Evolutionary conservation across 2,113 vertebrate species (phyloP), one percentile per base, ranked within the genome.

Genomic region (Todiramphus saurophagus): DNA sequence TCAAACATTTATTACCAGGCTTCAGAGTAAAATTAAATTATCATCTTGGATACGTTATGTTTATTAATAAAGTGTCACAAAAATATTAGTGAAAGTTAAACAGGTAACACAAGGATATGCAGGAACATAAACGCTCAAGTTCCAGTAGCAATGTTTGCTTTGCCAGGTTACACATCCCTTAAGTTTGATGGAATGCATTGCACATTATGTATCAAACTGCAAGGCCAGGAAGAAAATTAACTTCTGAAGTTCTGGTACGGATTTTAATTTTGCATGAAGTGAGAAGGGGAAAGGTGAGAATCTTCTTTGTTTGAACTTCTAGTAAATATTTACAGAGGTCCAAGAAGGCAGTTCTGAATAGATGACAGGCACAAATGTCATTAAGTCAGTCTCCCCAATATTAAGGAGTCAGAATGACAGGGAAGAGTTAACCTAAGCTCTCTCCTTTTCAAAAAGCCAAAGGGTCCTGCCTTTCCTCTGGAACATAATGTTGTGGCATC

Each of bases 31-130:
- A 97, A 95, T 83, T 60, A 75, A 95, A 93, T 96, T 89, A 89
- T 58, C 18, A 1, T 51, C 79, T 87, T 7, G 11, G 41, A n/a
- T 56, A 96, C 5, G 0, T 70, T 63, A 76, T 62, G 88, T 94
- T 95, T 83, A 93, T 92, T 96, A 96, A 96, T 94, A 81, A 93
- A 88, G 89, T 77, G 89, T 67, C 79, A 87, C 70, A 79, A 88
- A 96, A 92, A 94, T 72, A 83, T 88, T 70, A 92, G 73, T 31
- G 59, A 67, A 97, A 83, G 90, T 68, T 94, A 93, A 96, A 93
- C 96, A 96, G 94, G 92, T 94, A 90, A 89, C 64, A 84, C 44
- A 81, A 93, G 83, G 83, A 9, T 80, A 93, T 60, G 46, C 10
- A 58, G 69, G 74, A 96, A 94, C 55, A 75, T 86, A 97, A 95